Percentiles rank a stretch among this genome's conserved stretches.
Evolutionary conservation across 2,888 invertebrate genomes (phyloP).

Genomic region (Autographa pulchrina): DNA sequence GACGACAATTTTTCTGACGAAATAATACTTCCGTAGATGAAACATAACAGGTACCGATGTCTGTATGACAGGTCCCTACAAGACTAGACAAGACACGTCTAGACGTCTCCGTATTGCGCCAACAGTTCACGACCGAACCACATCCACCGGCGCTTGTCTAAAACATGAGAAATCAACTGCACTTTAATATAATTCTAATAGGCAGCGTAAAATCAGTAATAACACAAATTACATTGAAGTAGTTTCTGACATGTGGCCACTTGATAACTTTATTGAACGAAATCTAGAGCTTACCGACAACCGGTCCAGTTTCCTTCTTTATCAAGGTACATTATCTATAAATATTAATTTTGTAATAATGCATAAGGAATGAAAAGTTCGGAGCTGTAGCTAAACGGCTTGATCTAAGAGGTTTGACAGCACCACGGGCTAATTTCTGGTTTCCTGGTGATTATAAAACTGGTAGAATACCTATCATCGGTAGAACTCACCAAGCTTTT

Average conservation of each 20-base stretch:
- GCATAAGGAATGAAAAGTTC: conserved; percentile 9
- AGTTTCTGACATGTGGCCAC: conserved; percentile 48
- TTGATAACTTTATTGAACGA: conserved; percentile 55
- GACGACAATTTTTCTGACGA: background rate
- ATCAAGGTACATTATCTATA: conserved; percentile 33
- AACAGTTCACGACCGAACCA: conserved; percentile 19
- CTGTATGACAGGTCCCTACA: background rate
- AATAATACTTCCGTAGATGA: background rate
- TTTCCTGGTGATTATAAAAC: conserved; percentile 2
- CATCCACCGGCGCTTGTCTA: conserved; percentile 21
- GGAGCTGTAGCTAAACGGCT: background rate
- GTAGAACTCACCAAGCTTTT: background rate
- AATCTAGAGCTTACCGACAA: conserved; percentile 47
- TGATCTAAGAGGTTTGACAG: conserved; percentile 6
- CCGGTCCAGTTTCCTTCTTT: conserved; percentile 56
- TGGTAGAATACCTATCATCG: background rate
- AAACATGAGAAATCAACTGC: conserved; percentile 26
- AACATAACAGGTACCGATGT: background rate
- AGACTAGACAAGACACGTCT: background rate
- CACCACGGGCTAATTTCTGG: background rate
- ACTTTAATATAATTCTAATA: conserved; percentile 55
- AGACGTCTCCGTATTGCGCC: conserved; percentile 14
- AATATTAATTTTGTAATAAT: conserved; percentile 43
- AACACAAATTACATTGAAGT: conserved; percentile 47
- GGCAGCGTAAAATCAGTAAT: conserved; percentile 59